These are phyloP conservation scores for Apotomis betuletana DNA, from an alignment of 2,888 invertebrate species.

Conservation along the genomic window DNA sequence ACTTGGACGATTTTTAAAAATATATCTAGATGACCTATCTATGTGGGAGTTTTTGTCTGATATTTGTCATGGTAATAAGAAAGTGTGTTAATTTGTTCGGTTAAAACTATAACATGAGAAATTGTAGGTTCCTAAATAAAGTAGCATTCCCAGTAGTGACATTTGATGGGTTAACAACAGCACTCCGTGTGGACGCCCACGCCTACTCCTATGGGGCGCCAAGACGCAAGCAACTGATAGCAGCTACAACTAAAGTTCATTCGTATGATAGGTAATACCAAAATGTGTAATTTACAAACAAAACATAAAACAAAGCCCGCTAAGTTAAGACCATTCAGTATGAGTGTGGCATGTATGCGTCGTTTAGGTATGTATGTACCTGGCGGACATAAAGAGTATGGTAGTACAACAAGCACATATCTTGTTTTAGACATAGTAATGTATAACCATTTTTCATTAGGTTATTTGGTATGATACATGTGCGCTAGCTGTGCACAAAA, in stretches of 20 bases:
- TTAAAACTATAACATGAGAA: neutral
- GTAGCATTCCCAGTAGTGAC: neutral
- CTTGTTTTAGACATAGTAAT: slow-evolving; percentile 11
- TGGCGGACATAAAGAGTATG: slow-evolving; percentile 20
- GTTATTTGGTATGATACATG: slow-evolving; percentile 44
- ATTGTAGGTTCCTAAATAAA: neutral
- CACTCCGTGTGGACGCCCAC: neutral
- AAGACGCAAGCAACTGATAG: slow-evolving; percentile 23
- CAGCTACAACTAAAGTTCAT: slow-evolving; percentile 20
- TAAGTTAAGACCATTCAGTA: slow-evolving; percentile 28
- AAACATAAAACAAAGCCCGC: slow-evolving; percentile 34
- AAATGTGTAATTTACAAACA: slow-evolving; percentile 33
- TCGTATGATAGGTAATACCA: slow-evolving; percentile 16
- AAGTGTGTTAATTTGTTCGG: neutral
- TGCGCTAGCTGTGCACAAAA: slow-evolving; percentile 62
- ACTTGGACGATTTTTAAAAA: no score
- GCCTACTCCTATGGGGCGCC: neutral
- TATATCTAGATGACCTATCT: no score
- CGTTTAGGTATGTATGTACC: slow-evolving; percentile 32
- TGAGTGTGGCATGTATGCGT: slow-evolving; percentile 36
- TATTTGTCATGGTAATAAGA: no score
- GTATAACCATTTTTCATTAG: slow-evolving; percentile 15
- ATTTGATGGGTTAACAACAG: neutral
- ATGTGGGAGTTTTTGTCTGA: no score
- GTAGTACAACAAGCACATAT: slow-evolving; percentile 32